Evolutionary conservation across 2,113 vertebrate genomes (phyloP).

Genomic region (Nyctibius bracteatus): DNA sequence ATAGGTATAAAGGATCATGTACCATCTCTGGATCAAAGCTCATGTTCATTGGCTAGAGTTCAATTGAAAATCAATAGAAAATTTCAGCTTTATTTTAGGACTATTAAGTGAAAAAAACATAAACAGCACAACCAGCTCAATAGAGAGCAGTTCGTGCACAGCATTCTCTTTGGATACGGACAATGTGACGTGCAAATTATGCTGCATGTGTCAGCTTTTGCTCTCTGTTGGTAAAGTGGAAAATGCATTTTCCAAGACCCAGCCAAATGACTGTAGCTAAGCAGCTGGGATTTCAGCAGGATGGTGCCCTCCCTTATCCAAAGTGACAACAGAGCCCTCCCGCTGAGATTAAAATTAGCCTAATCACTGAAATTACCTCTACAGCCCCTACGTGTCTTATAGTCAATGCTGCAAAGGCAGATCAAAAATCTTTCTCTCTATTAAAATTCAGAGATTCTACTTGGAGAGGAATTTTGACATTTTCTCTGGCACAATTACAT

Average conservation of each 20-base stretch:
- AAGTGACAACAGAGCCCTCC: neutral
- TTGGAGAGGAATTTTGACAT: conserved; percentile 3
- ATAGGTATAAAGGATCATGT: neutral
- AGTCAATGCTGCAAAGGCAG: neutral
- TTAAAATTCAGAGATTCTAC: conserved; percentile 11
- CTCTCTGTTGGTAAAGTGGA: neutral
- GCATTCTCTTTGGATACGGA: neutral
- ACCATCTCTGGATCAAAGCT: neutral
- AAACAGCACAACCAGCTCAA: neutral
- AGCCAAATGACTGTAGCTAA: neutral
- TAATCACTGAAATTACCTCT: conserved; percentile 43
- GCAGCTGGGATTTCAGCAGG: conserved; percentile 27
- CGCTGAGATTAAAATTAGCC: conserved; percentile 31
- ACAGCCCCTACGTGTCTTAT: neutral
- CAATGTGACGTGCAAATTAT: conserved; percentile 3
- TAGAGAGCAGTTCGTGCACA: neutral
- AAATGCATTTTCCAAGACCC: conserved; percentile 2
- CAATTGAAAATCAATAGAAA: conserved; percentile 5
- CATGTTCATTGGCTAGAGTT: conserved; percentile 14
- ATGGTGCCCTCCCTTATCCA: neutral
- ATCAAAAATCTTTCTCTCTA: neutral
- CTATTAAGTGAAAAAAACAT: neutral
- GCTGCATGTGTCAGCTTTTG: neutral
- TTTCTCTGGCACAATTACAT: neutral
- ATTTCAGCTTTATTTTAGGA: neutral